Evolutionary conservation across 2,888 invertebrate genomes (phyloP).

Genomic region (Automeris io): DNA sequence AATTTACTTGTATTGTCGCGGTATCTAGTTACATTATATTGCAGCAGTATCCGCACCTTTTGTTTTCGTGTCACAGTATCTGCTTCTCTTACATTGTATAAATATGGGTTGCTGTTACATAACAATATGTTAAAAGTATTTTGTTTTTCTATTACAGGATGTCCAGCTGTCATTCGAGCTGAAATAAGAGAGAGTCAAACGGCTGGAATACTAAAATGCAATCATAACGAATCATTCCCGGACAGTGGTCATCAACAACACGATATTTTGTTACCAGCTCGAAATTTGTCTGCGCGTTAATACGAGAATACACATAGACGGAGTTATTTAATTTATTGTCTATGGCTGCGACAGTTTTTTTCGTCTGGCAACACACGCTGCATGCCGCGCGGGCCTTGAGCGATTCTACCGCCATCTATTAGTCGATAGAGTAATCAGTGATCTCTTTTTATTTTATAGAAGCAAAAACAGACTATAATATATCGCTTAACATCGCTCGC

Average conservation of each 20-base stretch:
- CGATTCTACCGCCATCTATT: not conserved
- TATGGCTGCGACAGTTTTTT: conserved; percentile 20
- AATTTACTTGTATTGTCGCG: too few relatives aligned
- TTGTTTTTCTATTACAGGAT: conserved; percentile 35
- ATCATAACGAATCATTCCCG: conserved; percentile 69
- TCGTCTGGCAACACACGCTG: conserved; percentile 6
- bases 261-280: conserved; percentile 45
- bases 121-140: conserved; percentile 2
- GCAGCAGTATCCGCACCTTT: too few relatives aligned
- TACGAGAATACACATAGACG: conserved; percentile 19
- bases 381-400: not conserved
- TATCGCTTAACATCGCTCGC: conserved; percentile 3
- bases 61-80: too few relatives aligned
- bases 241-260: conserved; percentile 48
- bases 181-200: conserved; percentile 42
- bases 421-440: too few relatives aligned
- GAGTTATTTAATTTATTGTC: conserved; percentile 18
- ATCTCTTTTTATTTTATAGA: not conserved
- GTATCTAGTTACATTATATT: too few relatives aligned
- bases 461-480: conserved; percentile 6
- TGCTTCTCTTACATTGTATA: too few relatives aligned
- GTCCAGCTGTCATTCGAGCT: conserved; percentile 59
- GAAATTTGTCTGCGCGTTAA: conserved; percentile 26
- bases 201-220: conserved; percentile 53
- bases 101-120: too few relatives aligned